Percentiles rank a stretch among this genome's conserved stretches.
Conservation (phyloP, 2,797 vertebrate species). For the Arremon brunneinucha region DNA sequence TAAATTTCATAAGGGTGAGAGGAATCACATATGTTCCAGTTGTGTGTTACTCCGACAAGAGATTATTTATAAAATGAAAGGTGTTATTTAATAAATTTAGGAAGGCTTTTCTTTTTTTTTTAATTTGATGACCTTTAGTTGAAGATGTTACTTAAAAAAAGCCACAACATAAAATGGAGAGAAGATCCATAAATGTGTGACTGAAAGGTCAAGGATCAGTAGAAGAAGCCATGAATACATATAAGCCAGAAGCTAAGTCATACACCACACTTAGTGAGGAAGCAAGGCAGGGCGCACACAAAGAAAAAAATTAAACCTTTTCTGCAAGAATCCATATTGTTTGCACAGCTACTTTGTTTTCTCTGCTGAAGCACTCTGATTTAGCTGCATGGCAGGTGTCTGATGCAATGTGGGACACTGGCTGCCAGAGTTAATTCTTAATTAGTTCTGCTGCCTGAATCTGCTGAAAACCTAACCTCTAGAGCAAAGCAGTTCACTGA, state of each 20-base stretch:
- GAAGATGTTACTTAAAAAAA: background rate
- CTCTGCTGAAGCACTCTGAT: background rate
- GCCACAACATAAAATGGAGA: background rate
- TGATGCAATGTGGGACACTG: background rate
- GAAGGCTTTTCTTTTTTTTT: background rate
- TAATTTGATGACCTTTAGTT: background rate
- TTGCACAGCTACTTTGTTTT: background rate
- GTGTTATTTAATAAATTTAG: background rate
- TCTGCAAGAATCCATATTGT: background rate
- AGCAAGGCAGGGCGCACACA: background rate
- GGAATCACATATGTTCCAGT: rapidly evolving
- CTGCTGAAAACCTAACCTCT: slow-evolving; percentile 41
- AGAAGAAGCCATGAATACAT: background rate
- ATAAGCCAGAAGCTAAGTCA: background rate
- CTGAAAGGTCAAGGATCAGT: background rate
- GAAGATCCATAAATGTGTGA: background rate
- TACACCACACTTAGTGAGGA: background rate
- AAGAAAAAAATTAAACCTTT: background rate
- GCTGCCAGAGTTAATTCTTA: slow-evolving; percentile 42
- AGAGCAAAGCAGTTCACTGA: slow-evolving; percentile 31
- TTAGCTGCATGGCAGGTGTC: background rate
- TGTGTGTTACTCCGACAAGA: background rate
- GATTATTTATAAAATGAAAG: background rate
- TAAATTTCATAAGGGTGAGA: background rate
- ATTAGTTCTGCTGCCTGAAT: slow-evolving; percentile 54